These are phyloP conservation scores for Rhabdomys pumilio DNA, from an alignment of 2,797 vertebrate species.

Conservation along the genomic window DNA sequence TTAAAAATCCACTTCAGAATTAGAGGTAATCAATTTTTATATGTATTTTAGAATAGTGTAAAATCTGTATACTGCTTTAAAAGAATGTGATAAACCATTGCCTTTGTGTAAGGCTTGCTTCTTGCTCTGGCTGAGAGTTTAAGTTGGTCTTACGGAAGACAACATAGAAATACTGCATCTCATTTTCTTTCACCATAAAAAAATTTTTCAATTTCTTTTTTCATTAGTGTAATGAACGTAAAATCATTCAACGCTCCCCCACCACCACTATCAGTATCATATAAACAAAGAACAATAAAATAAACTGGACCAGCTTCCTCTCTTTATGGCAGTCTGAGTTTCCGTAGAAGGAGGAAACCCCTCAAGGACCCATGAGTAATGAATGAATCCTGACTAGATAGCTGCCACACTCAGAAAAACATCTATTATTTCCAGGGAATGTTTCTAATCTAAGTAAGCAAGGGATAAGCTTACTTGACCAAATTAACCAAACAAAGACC, in stretches of 20 bases:
- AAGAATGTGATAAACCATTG: not conserved
- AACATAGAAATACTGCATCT: constrained; percentile 34
- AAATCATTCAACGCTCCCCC: constrained; percentile 28
- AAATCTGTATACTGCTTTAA: not conserved
- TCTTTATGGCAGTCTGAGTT: not conserved
- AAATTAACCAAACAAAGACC: constrained; percentile 41
- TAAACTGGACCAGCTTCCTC: not conserved
- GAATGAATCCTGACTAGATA: constrained; percentile 15
- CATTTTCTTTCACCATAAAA: constrained; percentile 54
- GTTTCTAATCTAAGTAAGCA: not conserved
- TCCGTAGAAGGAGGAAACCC: not conserved
- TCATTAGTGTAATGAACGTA: constrained; percentile 62
- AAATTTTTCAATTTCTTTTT: constrained; percentile 66
- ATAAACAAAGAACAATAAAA: constrained; percentile 16
- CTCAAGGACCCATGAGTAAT: not conserved
- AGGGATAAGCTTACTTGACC: not conserved
- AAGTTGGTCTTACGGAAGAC: not conserved
- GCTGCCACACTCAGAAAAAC: constrained; percentile 1
- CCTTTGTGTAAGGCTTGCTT: constrained; percentile 16
- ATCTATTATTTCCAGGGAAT: constrained; percentile 46
- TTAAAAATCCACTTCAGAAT: constrained; percentile 26
- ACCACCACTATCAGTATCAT: not conserved
- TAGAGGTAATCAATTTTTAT: not conserved
- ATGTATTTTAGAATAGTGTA: constrained; percentile 21
- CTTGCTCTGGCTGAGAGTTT: not conserved